Evolutionary conservation across 2,113 vertebrate species (phyloP), one percentile per base, ranked within the genome.

Genomic region (Terrapene triunguis): DNA sequence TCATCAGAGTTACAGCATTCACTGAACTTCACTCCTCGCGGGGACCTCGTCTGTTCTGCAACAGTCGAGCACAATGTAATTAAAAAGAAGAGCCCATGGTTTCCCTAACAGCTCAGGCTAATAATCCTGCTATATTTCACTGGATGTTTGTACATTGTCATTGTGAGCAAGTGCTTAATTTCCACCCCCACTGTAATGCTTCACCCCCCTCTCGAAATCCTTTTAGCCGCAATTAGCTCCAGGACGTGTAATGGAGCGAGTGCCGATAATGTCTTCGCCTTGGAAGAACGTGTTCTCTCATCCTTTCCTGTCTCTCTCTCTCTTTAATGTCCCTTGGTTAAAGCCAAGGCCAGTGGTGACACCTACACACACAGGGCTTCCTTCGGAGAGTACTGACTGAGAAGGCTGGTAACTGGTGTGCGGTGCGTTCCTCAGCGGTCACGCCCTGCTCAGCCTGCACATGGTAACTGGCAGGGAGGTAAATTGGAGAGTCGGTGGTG

Each of bases 201-300:
- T 74, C 87, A 62, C 57, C 47, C 93, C 55, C 44, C 35, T 65
- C n/a, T 83, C 47, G 76, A 62, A 51, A 94, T 82, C 59, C 84
- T 95, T 85, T 91, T 88, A 62, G 53, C 59, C 50, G 92, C 91
- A 92, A 13, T 92, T 87, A 90, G 44, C 57, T 59, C 87, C 47
- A 6, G 69, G 59, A 42, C 84, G 80, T 62, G 91, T 83, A 79
- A 86, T 48, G 72, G 79, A 93, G 53, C 8, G 17, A 69, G 35
- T 59, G 14, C 50, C 47, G 21, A 44, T 76, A 53, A 78, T 87
- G 32, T 55, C 84, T 81, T 79, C 53, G 2, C 47, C 62, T 95
- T 80, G 78, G 44, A 89, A 72, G 22, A 22, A 12, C 11, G 25
- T 6, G 44, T 32, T 80, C 25, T 25, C 14, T 48, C 44, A 7